A percentile compares a stretch with the other conserved stretches of the same genome.
phyloP scores from a whole-genome alignment of 2,888 invertebrate genomes.

The Polyploca ridens region DNA sequence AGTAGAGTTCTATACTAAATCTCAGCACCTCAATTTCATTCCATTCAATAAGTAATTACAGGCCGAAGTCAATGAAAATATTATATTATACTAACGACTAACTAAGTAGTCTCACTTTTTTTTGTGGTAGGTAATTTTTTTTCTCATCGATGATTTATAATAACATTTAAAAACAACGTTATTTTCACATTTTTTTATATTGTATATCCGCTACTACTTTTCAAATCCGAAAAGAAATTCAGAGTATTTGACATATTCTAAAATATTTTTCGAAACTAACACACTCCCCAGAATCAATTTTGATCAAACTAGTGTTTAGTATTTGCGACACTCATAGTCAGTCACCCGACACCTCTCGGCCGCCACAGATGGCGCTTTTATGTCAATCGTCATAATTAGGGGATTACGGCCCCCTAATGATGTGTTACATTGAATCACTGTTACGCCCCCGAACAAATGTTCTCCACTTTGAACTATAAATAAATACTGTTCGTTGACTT shows the following conservation, averaged over 20 bases:
- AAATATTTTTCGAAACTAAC: conserved; percentile 21
- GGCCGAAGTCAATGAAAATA: too few species aligned
- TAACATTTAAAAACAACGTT: too few species aligned
- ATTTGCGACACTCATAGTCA: conserved; percentile 43
- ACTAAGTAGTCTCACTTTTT: too few species aligned
- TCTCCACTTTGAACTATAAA: conserved; percentile 48
- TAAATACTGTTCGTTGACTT: conserved; percentile 73
- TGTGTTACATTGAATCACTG: conserved; percentile 79
- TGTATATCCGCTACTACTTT: too few species aligned
- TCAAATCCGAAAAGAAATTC: not conserved
- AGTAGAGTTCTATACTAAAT: too few species aligned
- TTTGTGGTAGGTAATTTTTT: too few species aligned
- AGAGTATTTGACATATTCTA: not conserved
- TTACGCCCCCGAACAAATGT: conserved; percentile 81
- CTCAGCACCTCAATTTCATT: too few species aligned
- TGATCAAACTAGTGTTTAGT: conserved; percentile 36
- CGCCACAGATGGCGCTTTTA: conserved; percentile 82
- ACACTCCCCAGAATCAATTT: conserved; percentile 47
- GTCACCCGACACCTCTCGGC: conserved; percentile 78
- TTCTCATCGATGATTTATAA: too few species aligned
- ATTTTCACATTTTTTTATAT: too few species aligned
- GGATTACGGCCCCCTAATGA: conserved; percentile 81
- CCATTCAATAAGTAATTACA: too few species aligned
- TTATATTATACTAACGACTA: too few species aligned
- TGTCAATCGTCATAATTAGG: conserved; percentile 84